Evolutionary conservation across 1,140 invertebrate genomes (phyloP).

Genomic region (Hormaphis cornu): DNA sequence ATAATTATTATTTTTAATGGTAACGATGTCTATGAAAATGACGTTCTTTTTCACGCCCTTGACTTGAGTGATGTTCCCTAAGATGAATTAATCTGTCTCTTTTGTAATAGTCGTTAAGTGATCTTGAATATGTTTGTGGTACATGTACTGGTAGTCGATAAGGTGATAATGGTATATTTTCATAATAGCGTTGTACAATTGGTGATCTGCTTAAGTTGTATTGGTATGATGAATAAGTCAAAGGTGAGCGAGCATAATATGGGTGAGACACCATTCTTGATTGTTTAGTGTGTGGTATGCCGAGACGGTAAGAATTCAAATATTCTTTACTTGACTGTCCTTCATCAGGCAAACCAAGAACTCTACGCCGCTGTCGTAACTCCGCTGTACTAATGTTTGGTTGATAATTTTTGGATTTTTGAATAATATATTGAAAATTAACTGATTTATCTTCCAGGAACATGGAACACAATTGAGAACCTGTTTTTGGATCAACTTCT

Average conservation of each 20-base stretch:
- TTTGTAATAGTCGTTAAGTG: constrained; percentile 5
- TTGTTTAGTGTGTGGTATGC: constrained; percentile 16
- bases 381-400: constrained; percentile 12
- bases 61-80: neutral
- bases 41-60: constrained; percentile 11
- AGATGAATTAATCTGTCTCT: constrained; percentile 5
- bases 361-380: constrained; percentile 11
- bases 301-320: constrained; percentile 7
- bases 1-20: neutral
- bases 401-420: constrained; percentile 72
- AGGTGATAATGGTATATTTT: constrained; percentile 6
- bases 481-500: constrained; percentile 91
- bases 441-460: constrained; percentile 90
- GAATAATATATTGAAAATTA: constrained; percentile 79
- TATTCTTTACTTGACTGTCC: neutral
- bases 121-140: neutral
- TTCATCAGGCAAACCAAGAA: constrained; percentile 6
- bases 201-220: constrained; percentile 14
- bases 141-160: neutral
- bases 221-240: constrained; percentile 13
- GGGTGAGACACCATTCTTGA: constrained; percentile 17
- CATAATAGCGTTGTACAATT: constrained; percentile 29
- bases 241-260: constrained; percentile 19
- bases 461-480: constrained; percentile 84
- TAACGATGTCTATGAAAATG: constrained; percentile 7